A percentile compares a stretch with the other conserved stretches of the same genome.
Evolutionary conservation across 2,113 vertebrate species (phyloP).

Genomic region (Lipophrys pholis): DNA sequence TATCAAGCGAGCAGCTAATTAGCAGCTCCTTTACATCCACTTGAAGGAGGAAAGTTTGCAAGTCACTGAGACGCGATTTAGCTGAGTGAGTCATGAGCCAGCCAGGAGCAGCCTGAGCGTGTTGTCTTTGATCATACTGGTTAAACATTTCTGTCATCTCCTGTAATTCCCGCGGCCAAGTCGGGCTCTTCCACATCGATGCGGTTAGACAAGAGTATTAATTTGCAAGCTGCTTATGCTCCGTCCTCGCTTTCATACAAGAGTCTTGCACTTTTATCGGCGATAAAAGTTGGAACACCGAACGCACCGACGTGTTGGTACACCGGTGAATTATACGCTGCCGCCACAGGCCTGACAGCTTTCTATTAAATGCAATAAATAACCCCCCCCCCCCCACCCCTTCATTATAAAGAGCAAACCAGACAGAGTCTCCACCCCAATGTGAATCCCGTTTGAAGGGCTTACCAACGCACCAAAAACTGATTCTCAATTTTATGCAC

Average conservation of each 20-base stretch:
- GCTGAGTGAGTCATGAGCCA: constrained; percentile 44
- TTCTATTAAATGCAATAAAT: constrained; percentile 31
- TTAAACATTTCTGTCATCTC: constrained; percentile 41
- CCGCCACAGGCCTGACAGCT: constrained; percentile 25
- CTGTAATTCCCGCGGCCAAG: constrained; percentile 35
- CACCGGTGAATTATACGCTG: constrained; percentile 13
- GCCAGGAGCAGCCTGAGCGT: constrained; percentile 44
- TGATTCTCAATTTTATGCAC: constrained; percentile 37
- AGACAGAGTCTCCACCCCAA: constrained; percentile 4
- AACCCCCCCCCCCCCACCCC: too few species aligned
- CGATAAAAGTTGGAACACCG: constrained; percentile 13
- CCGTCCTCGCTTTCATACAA: constrained; percentile 8
- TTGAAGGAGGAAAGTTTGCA: constrained; percentile 35
- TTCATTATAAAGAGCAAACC: constrained; percentile 23
- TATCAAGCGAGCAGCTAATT: constrained; percentile 36
- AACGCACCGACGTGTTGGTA: constrained; percentile 24
- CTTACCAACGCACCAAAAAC: constrained; percentile 31
- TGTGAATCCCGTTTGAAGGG: constrained; percentile 48
- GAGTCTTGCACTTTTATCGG: constrained; percentile 13
- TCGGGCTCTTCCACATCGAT: constrained; percentile 20
- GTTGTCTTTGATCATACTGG: constrained; percentile 56
- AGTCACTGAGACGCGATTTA: constrained; percentile 11
- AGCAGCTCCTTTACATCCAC: constrained; percentile 20
- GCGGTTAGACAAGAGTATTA: constrained; percentile 24
- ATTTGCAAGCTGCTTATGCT: constrained; percentile 25